These are phyloP conservation scores for Sarcophaga rosellei DNA, from an alignment of 2,888 invertebrate genomes.

Conservation along the genomic window DNA sequence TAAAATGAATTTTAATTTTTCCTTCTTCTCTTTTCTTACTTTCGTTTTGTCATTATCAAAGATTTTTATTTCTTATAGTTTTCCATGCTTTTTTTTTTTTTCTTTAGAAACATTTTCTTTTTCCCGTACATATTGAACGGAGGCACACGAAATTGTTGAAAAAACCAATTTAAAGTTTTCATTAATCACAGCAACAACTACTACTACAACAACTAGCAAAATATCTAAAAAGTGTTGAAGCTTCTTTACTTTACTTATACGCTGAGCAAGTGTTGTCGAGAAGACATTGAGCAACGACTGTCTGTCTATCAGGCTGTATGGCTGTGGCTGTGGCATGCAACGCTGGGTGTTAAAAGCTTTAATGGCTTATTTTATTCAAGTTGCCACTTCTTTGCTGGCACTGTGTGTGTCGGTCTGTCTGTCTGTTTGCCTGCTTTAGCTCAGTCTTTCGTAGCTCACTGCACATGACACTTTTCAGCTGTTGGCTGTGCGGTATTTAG, in stretches of 20 bases:
- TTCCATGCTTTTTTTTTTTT: neutral
- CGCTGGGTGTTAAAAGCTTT: conserved; percentile 47
- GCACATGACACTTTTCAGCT: conserved; percentile 68
- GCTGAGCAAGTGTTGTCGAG: too few species aligned
- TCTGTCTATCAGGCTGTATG: neutral
- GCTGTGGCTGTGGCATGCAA: neutral
- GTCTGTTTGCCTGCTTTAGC: neutral
- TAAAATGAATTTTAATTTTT: too few species aligned
- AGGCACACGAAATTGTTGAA: conserved; percentile 52
- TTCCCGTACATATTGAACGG: conserved; percentile 34
- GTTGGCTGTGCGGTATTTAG: conserved; percentile 67
- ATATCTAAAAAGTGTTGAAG: conserved; percentile 31
- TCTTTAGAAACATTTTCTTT: neutral
- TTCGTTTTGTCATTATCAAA: conserved; percentile 39
- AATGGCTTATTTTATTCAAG: conserved; percentile 46
- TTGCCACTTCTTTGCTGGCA: neutral
- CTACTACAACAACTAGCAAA: conserved; percentile 23
- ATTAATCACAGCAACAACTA: conserved; percentile 66
- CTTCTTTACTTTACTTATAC: too few species aligned
- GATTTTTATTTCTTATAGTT: conserved; percentile 29
- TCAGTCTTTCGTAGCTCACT: neutral
- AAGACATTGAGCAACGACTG: conserved; percentile 6
- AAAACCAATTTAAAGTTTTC: conserved; percentile 72
- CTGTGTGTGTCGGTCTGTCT: neutral
- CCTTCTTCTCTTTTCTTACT: neutral